Evolutionary conservation across 2,888 invertebrate genomes (phyloP).

Genomic region (Pandemis heparana): DNA sequence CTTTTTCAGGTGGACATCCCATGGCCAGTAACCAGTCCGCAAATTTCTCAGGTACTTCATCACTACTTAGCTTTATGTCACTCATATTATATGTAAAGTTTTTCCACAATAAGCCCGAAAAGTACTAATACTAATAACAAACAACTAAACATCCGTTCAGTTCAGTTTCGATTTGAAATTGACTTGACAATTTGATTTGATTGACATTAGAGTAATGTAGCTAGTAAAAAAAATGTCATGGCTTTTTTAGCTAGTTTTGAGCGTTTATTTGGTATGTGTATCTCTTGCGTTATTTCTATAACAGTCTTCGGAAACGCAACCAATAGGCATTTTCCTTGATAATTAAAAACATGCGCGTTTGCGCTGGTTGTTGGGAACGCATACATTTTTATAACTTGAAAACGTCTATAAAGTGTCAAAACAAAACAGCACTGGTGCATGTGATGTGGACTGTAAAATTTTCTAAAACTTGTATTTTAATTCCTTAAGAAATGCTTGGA

Average conservation of each 20-base stretch:
- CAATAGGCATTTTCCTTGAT: neutral
- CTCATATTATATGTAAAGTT: conserved; percentile 53
- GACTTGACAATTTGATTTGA: neutral
- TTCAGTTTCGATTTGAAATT: conserved; percentile 29
- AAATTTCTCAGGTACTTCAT: conserved; percentile 74
- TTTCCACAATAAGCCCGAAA: neutral
- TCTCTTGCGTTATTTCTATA: neutral
- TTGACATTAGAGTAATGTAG: conserved; percentile 10
- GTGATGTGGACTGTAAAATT: conserved; percentile 37
- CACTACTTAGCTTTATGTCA: conserved; percentile 65
- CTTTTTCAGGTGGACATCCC: conserved; percentile 75
- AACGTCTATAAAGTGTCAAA: conserved; percentile 24
- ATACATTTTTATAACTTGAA: neutral
- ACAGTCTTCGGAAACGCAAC: conserved; percentile 3
- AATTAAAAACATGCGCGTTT: conserved; percentile 1
- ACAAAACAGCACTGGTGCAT: conserved; percentile 27
- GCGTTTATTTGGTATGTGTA: neutral
- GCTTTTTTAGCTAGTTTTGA: neutral
- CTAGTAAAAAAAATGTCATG: neutral
- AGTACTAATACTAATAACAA: conserved; percentile 16
- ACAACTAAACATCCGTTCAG: conserved; percentile 24
- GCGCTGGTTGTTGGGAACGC: neutral
- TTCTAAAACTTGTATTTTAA: conserved; percentile 25
- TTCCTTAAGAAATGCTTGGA: conserved; percentile 67
- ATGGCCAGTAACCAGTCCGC: conserved; percentile 74